These are phyloP conservation scores for Zeuzera pyrina DNA, from an alignment of 2,888 invertebrate species.

Conservation along the genomic window DNA sequence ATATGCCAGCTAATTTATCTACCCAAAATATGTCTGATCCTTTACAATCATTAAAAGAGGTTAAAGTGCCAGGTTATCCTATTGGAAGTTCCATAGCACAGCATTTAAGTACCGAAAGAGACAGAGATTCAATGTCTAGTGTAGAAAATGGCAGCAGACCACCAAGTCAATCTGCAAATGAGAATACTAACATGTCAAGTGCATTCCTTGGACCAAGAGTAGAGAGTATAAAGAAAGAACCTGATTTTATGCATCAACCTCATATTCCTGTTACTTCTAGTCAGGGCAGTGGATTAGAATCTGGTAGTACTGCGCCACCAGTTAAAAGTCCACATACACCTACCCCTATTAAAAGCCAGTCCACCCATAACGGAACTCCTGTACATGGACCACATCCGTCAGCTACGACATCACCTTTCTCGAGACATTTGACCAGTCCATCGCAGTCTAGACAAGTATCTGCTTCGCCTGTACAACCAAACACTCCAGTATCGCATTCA, in stretches of 20 bases:
- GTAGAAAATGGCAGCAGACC: constrained; percentile 62
- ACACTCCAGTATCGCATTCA: constrained; percentile 72
- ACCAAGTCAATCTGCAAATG: constrained; percentile 62
- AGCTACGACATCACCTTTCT: constrained; percentile 64
- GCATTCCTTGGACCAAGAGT: constrained; percentile 77
- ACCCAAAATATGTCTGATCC: constrained; percentile 76
- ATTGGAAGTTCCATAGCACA: constrained; percentile 68
- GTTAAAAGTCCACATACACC: constrained; percentile 71
- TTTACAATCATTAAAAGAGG: constrained; percentile 83
- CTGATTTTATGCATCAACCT: constrained; percentile 72
- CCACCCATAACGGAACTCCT: constrained; percentile 49
- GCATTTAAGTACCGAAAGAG: constrained; percentile 62
- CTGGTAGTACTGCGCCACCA: constrained; percentile 65
- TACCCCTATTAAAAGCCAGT: constrained; percentile 66
- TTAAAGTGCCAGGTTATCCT: constrained; percentile 83
- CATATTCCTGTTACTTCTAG: constrained; percentile 67
- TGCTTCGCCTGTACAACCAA: constrained; percentile 59
- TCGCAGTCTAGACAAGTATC: constrained; percentile 65
- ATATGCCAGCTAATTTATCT: constrained; percentile 61
- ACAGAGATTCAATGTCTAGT: constrained; percentile 61
- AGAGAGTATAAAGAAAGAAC: constrained; percentile 83
- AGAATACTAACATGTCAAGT: constrained; percentile 61
- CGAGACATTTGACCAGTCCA: constrained; percentile 62
- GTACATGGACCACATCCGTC: constrained; percentile 53
- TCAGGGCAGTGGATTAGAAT: constrained; percentile 54